Evolutionary conservation across 2,888 invertebrate species (phyloP).

Genomic region (Parochlus steinenii): DNA sequence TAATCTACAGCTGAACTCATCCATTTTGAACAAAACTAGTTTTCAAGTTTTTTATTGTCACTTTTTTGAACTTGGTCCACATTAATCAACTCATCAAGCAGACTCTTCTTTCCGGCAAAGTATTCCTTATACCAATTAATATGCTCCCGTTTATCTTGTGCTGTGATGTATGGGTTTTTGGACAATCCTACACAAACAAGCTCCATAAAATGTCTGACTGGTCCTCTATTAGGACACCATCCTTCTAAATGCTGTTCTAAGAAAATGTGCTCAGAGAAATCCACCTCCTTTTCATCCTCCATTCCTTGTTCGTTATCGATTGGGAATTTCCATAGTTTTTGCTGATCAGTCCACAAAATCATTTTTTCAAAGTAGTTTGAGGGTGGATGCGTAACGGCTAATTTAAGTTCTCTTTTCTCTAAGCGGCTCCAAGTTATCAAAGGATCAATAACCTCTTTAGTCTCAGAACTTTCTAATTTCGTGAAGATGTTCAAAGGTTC

Average conservation of each 20-base stretch:
- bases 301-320: slow-evolving; percentile 91
- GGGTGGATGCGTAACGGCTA: slow-evolving; percentile 55
- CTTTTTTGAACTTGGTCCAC: too few relatives aligned
- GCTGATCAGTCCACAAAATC: slow-evolving; percentile 84
- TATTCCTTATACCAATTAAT: slow-evolving; percentile 85
- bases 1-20: too few relatives aligned
- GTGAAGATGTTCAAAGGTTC: slow-evolving; percentile 49
- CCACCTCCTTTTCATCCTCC: slow-evolving; percentile 45
- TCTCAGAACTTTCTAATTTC: slow-evolving; percentile 15
- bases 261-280: slow-evolving; percentile 91
- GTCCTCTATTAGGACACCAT: slow-evolving; percentile 84
- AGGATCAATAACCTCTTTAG: slow-evolving; percentile 20
- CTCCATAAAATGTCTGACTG: slow-evolving; percentile 94
- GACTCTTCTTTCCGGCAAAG: slow-evolving; percentile 60
- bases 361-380: slow-evolving; percentile 85
- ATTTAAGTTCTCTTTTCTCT: slow-evolving; percentile 44
- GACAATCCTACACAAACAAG: slow-evolving; percentile 84
- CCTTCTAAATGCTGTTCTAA: slow-evolving; percentile 67
- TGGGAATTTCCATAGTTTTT: slow-evolving; percentile 92
- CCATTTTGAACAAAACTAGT: too few relatives aligned
- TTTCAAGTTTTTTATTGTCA: too few relatives aligned
- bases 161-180: slow-evolving; percentile 83
- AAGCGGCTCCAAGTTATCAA: slow-evolving; percentile 53
- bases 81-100: slow-evolving; percentile 30
- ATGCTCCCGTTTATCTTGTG: slow-evolving; percentile 72